These are phyloP conservation scores for Antheraea yamamai DNA, from an alignment of 2,888 invertebrate genomes.

Conservation along the genomic window DNA sequence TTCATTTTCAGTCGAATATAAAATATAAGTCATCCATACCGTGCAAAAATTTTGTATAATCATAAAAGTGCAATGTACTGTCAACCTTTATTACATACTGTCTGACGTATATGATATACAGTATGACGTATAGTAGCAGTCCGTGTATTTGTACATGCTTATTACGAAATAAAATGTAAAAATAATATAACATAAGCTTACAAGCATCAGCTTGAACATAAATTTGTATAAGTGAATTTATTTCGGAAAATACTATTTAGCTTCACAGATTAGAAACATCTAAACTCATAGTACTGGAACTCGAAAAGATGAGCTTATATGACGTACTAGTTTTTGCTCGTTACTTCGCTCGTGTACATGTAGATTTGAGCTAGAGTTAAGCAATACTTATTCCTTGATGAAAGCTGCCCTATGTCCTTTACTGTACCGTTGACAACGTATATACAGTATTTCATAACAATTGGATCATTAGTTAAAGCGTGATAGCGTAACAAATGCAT, in stretches of 20 bases:
- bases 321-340: no score
- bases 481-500: no score
- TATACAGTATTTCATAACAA: no score
- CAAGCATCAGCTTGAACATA: not conserved
- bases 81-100: not conserved
- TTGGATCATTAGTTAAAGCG: no score
- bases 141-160: not conserved
- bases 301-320: not conserved
- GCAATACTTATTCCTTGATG: no score
- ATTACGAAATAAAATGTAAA: not conserved
- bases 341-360: no score
- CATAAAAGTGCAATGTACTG: not conserved
- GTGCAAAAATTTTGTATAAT: not conserved
- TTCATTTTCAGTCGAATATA: not conserved
- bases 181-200: not conserved
- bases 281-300: not conserved
- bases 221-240: not conserved
- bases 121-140: not conserved
- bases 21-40: not conserved
- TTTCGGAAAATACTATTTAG: no score
- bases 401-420: no score
- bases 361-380: no score
- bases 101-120: not conserved
- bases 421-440: no score
- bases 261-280: not conserved